A percentile compares a stretch with the other conserved stretches of the same genome.
These are phyloP conservation scores for Polydesmus complanatus DNA, from an alignment of 2,888 invertebrate genomes.

Conservation along the genomic window DNA sequence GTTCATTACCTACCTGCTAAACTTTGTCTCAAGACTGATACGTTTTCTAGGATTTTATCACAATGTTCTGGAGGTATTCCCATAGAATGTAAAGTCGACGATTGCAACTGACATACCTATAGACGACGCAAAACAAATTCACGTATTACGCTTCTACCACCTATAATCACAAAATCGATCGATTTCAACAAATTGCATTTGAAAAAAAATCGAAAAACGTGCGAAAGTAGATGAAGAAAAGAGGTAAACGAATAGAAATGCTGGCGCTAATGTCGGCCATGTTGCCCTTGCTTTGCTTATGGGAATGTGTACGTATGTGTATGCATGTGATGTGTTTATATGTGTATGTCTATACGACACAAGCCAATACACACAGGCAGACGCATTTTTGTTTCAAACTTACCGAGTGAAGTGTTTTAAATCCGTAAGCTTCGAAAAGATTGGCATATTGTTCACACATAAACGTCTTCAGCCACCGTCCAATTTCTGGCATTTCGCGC, in stretches of 20 bases:
- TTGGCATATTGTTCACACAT: slow-evolving; percentile 18
- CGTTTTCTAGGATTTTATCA: slow-evolving; percentile 18
- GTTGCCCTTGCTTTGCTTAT: no score
- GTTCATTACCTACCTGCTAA: slow-evolving; percentile 16
- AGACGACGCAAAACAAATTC: no score
- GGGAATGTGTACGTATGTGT: background rate
- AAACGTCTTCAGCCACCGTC: slow-evolving; percentile 16
- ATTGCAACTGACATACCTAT: slow-evolving; percentile 17
- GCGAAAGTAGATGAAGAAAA: no score
- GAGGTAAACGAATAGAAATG: no score
- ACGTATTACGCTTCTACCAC: no score
- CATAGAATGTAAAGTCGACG: slow-evolving; percentile 15
- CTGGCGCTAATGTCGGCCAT: no score
- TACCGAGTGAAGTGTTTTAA: slow-evolving; percentile 17
- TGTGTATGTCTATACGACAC: background rate
- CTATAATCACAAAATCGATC: no score
- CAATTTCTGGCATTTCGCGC: slow-evolving; percentile 15
- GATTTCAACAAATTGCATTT: no score
- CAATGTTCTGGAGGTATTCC: slow-evolving; percentile 16
- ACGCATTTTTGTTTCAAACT: background rate
- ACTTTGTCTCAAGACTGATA: slow-evolving; percentile 16
- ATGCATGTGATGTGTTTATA: background rate
- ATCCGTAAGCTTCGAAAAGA: slow-evolving; percentile 17
- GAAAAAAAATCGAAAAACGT: no score
- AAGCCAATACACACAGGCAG: background rate